These are phyloP conservation scores for Hemichromis elongatus DNA, from an alignment of 2,113 vertebrate genomes.

Conservation along the genomic window DNA sequence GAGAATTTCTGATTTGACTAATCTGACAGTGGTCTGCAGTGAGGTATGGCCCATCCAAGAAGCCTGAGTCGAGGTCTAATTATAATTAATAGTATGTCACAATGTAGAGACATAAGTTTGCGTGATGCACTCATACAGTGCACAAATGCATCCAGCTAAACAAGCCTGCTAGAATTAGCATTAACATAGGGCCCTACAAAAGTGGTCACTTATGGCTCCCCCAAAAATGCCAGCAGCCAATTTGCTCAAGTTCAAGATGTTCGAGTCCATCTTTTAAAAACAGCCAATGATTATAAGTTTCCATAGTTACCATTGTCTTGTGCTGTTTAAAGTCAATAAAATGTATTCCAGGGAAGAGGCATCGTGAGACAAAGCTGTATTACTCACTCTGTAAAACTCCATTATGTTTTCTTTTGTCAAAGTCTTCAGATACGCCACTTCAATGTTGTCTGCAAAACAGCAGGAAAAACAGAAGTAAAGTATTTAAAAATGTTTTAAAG, in stretches of 20 bases:
- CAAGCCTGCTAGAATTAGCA: not conserved
- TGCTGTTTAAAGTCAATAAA: not conserved
- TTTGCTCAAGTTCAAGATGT: not conserved
- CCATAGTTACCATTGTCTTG: not conserved
- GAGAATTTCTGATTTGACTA: not conserved
- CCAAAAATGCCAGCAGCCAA: not conserved
- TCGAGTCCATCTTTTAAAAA: not conserved
- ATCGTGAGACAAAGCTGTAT: not conserved
- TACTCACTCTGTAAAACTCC: slow-evolving; percentile 90
- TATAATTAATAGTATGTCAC: not conserved
- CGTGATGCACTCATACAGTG: not conserved
- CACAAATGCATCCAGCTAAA: not conserved
- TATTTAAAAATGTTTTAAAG: not conserved
- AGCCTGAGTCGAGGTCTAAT: not conserved
- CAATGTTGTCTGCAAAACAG: slow-evolving; percentile 74
- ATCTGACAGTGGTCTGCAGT: not conserved
- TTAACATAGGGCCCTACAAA: not conserved
- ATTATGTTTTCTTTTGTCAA: slow-evolving; percentile 82
- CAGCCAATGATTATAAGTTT: not conserved
- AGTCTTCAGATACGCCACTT: slow-evolving; percentile 61
- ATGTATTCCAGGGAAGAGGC: not conserved
- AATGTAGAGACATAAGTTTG: not conserved
- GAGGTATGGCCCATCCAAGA: not conserved
- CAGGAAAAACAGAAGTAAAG: not conserved
- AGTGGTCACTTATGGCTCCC: not conserved